These are phyloP conservation scores for Philhelius pedissequus DNA, from an alignment of 2,888 invertebrate species.

Conservation along the genomic window DNA sequence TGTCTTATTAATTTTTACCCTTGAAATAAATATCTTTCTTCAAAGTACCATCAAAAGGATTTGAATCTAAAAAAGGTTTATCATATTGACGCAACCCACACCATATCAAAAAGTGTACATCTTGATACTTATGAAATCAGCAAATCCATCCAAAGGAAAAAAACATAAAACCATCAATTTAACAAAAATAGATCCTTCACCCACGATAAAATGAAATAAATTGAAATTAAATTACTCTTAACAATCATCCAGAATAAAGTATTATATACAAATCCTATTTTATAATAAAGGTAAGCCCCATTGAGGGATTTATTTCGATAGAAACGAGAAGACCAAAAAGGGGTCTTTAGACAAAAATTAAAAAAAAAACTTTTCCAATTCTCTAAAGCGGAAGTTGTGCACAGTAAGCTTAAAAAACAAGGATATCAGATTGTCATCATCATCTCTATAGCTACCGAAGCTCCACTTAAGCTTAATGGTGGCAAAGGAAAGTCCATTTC, in stretches of 20 bases:
- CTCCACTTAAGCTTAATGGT: slow-evolving; percentile 20
- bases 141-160: neutral
- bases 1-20: neutral
- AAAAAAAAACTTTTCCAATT: neutral
- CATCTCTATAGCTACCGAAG: neutral
- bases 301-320: neutral
- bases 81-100: neutral
- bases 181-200: slow-evolving; percentile 1
- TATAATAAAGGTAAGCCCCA: neutral
- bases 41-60: neutral
- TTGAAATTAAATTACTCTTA: slow-evolving; percentile 48
- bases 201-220: slow-evolving; percentile 40
- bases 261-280: slow-evolving; percentile 16
- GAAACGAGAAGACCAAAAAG: slow-evolving; percentile 7
- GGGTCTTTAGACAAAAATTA: neutral
- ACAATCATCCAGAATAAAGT: neutral
- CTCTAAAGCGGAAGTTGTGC: neutral
- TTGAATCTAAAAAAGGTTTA: neutral
- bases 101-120: neutral
- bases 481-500: slow-evolving; percentile 28
- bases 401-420: slow-evolving; percentile 3
- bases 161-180: neutral
- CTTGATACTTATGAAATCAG: neutral
- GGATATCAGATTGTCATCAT: slow-evolving; percentile 31
- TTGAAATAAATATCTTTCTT: neutral